phyloP scores from a whole-genome alignment of 2,113 vertebrate species.

The Leptodactylus fuscus region DNA sequence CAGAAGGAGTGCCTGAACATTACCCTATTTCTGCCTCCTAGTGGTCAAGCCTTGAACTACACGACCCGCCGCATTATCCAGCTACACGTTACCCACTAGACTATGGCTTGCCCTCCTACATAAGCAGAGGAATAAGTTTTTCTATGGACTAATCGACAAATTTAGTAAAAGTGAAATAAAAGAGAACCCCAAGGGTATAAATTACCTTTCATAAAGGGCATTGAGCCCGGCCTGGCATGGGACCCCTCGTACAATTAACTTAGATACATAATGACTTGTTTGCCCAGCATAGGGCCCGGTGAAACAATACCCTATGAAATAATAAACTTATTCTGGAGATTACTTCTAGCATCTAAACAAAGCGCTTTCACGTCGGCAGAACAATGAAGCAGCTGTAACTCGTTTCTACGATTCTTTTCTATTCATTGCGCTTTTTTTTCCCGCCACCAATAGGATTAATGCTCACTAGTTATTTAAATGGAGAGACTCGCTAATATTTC shows the following conservation, averaged over 20 bases:
- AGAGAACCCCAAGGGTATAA: not conserved
- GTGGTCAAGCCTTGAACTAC: not conserved
- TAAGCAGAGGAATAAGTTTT: not conserved
- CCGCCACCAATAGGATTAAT: constrained; percentile 85
- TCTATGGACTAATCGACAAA: not conserved
- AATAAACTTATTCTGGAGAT: constrained; percentile 52
- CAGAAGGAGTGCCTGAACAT: no score
- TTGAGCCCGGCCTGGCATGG: not conserved
- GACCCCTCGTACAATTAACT: constrained; percentile 30
- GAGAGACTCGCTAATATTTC: constrained; percentile 81
- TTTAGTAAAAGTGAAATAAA: not conserved
- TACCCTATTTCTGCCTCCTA: not conserved
- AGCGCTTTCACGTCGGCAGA: constrained; percentile 70
- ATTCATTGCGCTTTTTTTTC: constrained; percentile 73
- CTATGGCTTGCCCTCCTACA: not conserved
- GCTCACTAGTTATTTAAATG: constrained; percentile 86
- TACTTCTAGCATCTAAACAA: constrained; percentile 59
- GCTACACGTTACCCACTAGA: not conserved
- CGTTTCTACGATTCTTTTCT: constrained; percentile 79
- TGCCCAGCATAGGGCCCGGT: constrained; percentile 19
- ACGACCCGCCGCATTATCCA: not conserved
- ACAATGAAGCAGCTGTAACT: constrained; percentile 78
- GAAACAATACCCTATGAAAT: constrained; percentile 7
- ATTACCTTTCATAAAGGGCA: not conserved
- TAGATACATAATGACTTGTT: constrained; percentile 41